Percentiles rank a stretch among this genome's conserved stretches.
Evolutionary conservation across 2,888 invertebrate genomes (phyloP).

Genomic region (Lagria hirta): DNA sequence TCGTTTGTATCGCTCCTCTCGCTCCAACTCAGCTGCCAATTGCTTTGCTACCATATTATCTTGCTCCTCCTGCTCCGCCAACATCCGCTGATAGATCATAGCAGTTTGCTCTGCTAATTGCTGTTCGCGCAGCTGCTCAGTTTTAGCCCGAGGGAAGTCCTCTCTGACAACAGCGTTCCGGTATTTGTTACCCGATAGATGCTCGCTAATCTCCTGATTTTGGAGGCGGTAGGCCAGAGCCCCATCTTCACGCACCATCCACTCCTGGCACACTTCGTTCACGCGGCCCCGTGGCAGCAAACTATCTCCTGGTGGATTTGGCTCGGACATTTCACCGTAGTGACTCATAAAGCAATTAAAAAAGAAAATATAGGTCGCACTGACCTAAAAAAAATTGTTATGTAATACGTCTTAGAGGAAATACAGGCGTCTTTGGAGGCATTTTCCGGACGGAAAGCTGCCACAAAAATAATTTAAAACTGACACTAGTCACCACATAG

Average conservation of each 20-base stretch:
- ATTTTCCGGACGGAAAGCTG: too few species aligned
- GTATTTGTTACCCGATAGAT: constrained; percentile 73
- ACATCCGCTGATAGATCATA: constrained; percentile 60
- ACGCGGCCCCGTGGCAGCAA: constrained; percentile 67
- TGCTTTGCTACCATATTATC: constrained; percentile 68
- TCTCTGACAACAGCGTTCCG: constrained; percentile 76
- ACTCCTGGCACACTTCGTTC: constrained; percentile 77
- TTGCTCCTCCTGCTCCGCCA: constrained; percentile 69
- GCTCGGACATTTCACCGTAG: constrained; percentile 38
- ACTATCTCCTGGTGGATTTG: constrained; percentile 49
- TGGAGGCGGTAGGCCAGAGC: constrained; percentile 79
- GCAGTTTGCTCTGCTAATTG: constrained; percentile 65
- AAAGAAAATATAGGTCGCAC: too few species aligned
- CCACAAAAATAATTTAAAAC: too few species aligned
- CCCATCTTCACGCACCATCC: constrained; percentile 82
- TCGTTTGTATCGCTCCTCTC: constrained; percentile 59
- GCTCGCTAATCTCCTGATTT: constrained; percentile 78
- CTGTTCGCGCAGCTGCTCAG: constrained; percentile 72
- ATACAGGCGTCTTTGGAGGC: too few species aligned
- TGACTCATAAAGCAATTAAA: constrained; percentile 14
- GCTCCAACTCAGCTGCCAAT: constrained; percentile 66
- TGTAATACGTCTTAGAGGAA: too few species aligned
- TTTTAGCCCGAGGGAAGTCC: constrained; percentile 74
- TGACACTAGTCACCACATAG: too few species aligned
- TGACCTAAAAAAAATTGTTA: too few species aligned